Conservation (phyloP, 2,888 invertebrate species). For the Rotaria socialis region DNA sequence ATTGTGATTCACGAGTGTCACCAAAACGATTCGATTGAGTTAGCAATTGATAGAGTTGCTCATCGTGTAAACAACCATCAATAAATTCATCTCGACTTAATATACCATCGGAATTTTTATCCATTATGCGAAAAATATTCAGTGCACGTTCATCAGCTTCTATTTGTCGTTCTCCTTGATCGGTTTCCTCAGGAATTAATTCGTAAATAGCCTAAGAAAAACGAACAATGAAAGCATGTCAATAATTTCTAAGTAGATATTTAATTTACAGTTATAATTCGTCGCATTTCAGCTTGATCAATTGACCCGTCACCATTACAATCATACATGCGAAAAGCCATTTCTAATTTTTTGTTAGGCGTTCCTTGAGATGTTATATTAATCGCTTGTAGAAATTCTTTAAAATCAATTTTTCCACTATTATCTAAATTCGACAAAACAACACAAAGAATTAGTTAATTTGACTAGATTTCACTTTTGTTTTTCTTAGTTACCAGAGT, state of each 20-base stretch:
- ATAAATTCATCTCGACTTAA: constrained; percentile 30
- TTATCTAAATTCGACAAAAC: neutral
- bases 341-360: constrained; percentile 22
- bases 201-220: constrained; percentile 26
- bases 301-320: constrained; percentile 24
- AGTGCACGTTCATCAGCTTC: constrained; percentile 22
- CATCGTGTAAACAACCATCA: constrained; percentile 33
- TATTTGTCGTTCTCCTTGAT: constrained; percentile 28
- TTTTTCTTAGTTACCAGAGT: neutral
- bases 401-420: constrained; percentile 35
- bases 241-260: no score
- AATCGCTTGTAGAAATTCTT: constrained; percentile 36
- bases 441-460: no score
- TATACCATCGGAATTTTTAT: constrained; percentile 22
- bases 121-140: constrained; percentile 33
- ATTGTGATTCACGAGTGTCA: neutral
- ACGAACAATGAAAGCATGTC: neutral
- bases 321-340: constrained; percentile 35
- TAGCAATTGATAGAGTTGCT: constrained; percentile 28
- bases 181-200: neutral
- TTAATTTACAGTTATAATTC: neutral
- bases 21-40: constrained; percentile 18
- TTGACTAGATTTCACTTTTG: neutral
- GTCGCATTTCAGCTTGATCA: constrained; percentile 28
- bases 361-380: constrained; percentile 33